A percentile compares a stretch with the other conserved stretches of the same genome.
Evolutionary conservation across 2,113 vertebrate genomes (phyloP).

Genomic region (Onychorhynchus coronatus): DNA sequence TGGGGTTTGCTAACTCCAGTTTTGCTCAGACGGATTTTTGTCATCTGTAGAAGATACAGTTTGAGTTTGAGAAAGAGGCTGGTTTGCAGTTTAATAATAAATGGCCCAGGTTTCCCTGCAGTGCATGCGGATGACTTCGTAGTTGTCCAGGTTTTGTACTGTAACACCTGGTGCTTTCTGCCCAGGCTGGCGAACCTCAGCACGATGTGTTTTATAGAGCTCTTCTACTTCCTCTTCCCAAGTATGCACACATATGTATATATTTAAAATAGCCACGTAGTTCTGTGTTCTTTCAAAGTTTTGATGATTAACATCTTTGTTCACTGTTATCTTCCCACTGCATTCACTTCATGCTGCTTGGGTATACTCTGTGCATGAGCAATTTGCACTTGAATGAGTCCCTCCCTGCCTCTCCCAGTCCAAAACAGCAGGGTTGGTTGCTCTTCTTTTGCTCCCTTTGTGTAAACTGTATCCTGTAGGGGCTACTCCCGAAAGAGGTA

Average conservation of each 20-base stretch:
- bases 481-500: background rate
- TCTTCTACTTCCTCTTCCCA: background rate
- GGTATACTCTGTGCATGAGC: background rate
- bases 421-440: background rate
- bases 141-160: background rate
- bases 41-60: fast-evolving
- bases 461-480: background rate
- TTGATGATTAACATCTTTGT: background rate
- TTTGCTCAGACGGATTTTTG: background rate
- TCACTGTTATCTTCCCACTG: background rate
- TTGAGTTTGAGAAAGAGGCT: background rate
- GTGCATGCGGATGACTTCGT: background rate
- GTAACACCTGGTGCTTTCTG: background rate
- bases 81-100: background rate
- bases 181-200: fast-evolving
- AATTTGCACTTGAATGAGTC: background rate
- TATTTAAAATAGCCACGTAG: background rate
- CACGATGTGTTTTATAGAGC: background rate
- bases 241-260: background rate
- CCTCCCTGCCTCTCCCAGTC: background rate
- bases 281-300: background rate
- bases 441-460: background rate
- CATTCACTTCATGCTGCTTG: background rate
- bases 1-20: fast-evolving
- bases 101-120: background rate